Evolutionary conservation across 2,113 vertebrate genomes (phyloP), one percentile per base, ranked within the genome.

Genomic region (Theristicus caerulescens): DNA sequence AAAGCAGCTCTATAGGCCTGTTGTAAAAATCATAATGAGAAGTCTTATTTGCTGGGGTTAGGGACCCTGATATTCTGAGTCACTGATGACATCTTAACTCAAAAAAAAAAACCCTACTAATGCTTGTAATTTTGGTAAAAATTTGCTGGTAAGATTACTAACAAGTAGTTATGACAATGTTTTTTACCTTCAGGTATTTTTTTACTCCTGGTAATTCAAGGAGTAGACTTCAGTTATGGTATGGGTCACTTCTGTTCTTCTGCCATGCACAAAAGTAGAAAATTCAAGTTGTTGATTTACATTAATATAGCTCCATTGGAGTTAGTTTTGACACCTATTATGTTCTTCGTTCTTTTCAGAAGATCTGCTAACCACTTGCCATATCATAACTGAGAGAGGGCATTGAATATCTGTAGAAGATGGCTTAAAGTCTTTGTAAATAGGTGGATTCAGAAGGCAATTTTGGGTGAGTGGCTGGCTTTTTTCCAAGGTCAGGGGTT

Each of bases 401-500:
- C 32, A 11, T 14, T 29, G 29, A 76, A 78, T 51, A 5, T 16
- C 47, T 66, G 13, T 7, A 42, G 17, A 36, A 38, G 14, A 12
- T 20, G 26, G 0, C 51, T 82, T 82, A 4, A 83, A 42, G 13
- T 11, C 17, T 77, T n/a, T 20, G 7, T 71, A 36, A 69, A 54
- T 5, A 32, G 15, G 4, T 34, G 27, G 11, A 47, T 64, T 67
- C 34, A n/a, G 61, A 74, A 85, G 20, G 29, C 10, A 29, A n/a
- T 19, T 82, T 67, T 31, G 54, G 11, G 12, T 71, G 67, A 87
- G 47, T 32, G 27, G 22, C 16, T 73, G 9, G 6, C 19, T 70
- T 65, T 40, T 64, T 74, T 7, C 32, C 29, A 17, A 84, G 5
- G 3, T 27, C 38, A 7, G 5, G 0, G 0, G 2, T 12, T 59